Evolutionary conservation across 2,888 invertebrate species (phyloP), one percentile per base, ranked within the genome.

Genomic region (Galeruca laticollis): DNA sequence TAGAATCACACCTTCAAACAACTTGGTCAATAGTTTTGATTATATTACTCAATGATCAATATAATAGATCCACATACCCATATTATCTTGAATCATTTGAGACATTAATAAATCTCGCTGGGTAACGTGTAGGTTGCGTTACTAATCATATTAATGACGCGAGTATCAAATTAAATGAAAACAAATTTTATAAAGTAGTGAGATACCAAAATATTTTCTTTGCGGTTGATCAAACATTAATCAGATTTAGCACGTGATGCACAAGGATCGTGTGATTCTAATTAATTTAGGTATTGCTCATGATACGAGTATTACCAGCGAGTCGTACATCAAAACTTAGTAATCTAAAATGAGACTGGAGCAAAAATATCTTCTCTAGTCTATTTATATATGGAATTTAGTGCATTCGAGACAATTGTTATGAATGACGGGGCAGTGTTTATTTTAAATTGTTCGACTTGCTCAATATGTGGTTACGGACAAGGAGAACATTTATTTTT

Each of bases 351-450:
- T 15, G 33, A 26, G 35, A 35, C 52, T 31, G 49, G 52, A 62
- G 18, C 63, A 61, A 68, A 73, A 73, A 73, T 73, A 73, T 60
- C 59, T n/a, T 20, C 43, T 62, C 15, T 43, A 49, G 57, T 68
- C 72, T 76, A 76, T 75, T 77, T 73, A 68, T 52, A 70, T 65
- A 61, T 35, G 72, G 73, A 73, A 75, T 75, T 69, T 72, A 71
- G 70, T 75, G 74, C 73, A 74, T 71, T 71, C 69, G 68, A 68
- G 66, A 71, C 70, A 68, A 73, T 72, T 71, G 71, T 73, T 68
- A 60, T 68, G 60, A 68, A 49, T 67, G 67, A 62, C 71, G 62
- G 54, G n/a, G 56, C 51, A 43, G 57, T 67, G 70, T 70, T 67
- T 51, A 61, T 70, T 57, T 66, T 31, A 60, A 60, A 64, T 68